phyloP scores from a whole-genome alignment of 2,888 invertebrate species.

The Sturmia bella region DNA sequence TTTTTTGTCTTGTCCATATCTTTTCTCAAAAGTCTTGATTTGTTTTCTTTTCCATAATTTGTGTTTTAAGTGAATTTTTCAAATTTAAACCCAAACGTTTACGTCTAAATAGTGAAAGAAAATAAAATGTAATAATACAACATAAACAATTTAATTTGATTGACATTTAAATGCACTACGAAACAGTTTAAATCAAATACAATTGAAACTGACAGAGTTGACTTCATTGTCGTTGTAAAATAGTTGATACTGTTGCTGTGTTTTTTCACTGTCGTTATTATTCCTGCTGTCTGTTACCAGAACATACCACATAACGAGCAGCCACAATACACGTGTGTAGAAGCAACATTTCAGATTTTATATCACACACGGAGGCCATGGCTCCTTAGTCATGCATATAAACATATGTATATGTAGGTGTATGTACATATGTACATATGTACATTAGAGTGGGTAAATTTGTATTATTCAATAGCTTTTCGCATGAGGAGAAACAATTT shows the following conservation, averaged over 20 bases:
- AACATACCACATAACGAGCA: slow-evolving; percentile 57
- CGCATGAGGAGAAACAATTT: too few relatives aligned
- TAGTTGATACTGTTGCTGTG: slow-evolving; percentile 7
- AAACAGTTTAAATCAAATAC: slow-evolving; percentile 58
- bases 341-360: slow-evolving; percentile 47
- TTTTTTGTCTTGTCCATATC: too few relatives aligned
- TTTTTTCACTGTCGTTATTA: not conserved
- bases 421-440: not conserved
- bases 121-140: slow-evolving; percentile 25
- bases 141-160: slow-evolving; percentile 58
- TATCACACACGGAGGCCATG: slow-evolving; percentile 39
- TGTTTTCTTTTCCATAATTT: too few relatives aligned
- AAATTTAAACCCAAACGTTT: not conserved
- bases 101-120: not conserved
- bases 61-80: too few relatives aligned
- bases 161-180: slow-evolving; percentile 50
- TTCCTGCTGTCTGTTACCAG: slow-evolving; percentile 41
- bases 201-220: slow-evolving; percentile 61
- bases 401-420: not conserved
- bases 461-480: too few relatives aligned
- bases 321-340: slow-evolving; percentile 52
- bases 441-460: not conserved
- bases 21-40: too few relatives aligned
- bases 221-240: slow-evolving; percentile 37
- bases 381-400: not conserved